Conservation (phyloP, 2,888 invertebrate genomes). For the Agrilus cyanescens region DNA sequence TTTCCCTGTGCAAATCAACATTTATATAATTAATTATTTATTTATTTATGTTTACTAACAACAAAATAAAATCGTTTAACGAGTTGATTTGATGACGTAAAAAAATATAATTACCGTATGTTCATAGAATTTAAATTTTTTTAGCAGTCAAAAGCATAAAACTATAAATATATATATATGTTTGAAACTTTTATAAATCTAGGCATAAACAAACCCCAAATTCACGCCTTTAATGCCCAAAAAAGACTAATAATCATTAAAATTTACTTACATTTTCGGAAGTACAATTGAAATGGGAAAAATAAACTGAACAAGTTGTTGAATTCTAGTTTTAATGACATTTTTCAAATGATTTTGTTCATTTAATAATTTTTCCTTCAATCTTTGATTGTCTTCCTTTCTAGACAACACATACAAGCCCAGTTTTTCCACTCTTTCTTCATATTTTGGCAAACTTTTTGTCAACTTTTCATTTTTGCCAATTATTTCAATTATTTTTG, state of each 20-base stretch:
- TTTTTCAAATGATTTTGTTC: conserved; percentile 46
- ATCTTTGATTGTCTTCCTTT: conserved; percentile 39
- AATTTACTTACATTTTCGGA: conserved; percentile 36
- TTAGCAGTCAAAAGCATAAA: too few species aligned
- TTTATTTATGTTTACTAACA: too few species aligned
- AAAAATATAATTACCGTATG: too few species aligned
- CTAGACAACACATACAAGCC: conserved; percentile 44
- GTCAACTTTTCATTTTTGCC: conserved; percentile 33
- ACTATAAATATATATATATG: too few species aligned
- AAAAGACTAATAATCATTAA: too few species aligned
- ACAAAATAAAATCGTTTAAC: too few species aligned
- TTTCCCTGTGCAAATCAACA: conserved; percentile 17
- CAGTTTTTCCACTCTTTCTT: conserved; percentile 48
- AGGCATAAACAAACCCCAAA: too few species aligned
- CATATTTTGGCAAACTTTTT: conserved; percentile 47
- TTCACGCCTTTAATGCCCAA: too few species aligned
- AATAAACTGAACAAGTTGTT: conserved; percentile 53
- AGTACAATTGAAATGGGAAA: conserved; percentile 52
- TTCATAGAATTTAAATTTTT: too few species aligned
- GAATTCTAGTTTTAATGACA: conserved; percentile 43
- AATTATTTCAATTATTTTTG: conserved; percentile 28
- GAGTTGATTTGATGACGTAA: too few species aligned
- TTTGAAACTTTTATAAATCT: too few species aligned
- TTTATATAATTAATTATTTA: too few species aligned
- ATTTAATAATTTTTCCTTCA: conserved; percentile 37